Evolutionary conservation across 2,888 invertebrate species (phyloP).

Genomic region (Dorcus parallelipipedus): DNA sequence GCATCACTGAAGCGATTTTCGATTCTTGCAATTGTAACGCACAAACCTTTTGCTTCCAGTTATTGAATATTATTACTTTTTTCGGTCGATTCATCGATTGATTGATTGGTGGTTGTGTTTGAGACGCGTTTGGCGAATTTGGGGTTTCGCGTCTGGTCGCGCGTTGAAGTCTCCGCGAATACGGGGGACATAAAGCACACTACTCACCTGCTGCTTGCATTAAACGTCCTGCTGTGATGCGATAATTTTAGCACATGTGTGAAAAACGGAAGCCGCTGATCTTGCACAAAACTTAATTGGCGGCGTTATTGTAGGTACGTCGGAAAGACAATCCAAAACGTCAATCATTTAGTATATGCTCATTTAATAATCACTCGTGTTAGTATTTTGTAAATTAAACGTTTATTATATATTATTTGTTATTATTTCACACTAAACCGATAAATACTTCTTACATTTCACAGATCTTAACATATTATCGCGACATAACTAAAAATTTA

Average conservation of each 20-base stretch:
- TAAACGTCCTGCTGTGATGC: background rate
- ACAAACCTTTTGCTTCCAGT: no score
- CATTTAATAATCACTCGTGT: conserved; percentile 42
- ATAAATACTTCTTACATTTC: conserved; percentile 48
- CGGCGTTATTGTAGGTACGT: background rate
- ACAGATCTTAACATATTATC: conserved; percentile 46
- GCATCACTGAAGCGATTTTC: no score
- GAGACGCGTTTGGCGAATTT: no score
- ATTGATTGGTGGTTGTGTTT: no score
- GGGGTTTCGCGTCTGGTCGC: conserved; percentile 13
- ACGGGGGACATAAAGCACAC: no score
- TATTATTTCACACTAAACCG: conserved; percentile 50
- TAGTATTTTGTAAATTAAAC: conserved; percentile 47
- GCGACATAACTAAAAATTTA: conserved; percentile 41
- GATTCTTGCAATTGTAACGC: no score
- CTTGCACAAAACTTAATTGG: background rate
- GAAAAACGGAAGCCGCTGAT: conserved; percentile 13
- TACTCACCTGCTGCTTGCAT: background rate
- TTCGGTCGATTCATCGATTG: no score
- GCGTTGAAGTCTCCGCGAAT: conserved; percentile 14
- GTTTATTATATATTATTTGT: conserved; percentile 49
- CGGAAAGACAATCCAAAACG: conserved; percentile 26
- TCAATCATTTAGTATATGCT: conserved; percentile 40
- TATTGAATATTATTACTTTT: no score
- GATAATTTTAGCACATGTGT: conserved; percentile 1